Evolutionary conservation across 2,888 invertebrate genomes (phyloP).

Genomic region (Drosophila nigricruria): DNA sequence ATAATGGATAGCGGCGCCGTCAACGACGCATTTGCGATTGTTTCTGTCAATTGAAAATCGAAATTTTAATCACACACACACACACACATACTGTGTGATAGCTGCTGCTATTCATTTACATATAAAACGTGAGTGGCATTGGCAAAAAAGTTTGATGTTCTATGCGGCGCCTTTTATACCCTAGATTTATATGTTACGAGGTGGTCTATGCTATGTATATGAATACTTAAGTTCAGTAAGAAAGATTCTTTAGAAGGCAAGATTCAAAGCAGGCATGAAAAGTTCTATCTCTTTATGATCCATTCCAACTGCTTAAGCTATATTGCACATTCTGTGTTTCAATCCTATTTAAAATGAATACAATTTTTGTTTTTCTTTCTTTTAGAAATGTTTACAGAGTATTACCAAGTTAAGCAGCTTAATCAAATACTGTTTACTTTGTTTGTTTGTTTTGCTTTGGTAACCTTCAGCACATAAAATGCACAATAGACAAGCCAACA

Average conservation of each 20-base stretch:
- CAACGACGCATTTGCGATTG: conserved; percentile 25
- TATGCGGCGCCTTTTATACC: conserved; percentile 26
- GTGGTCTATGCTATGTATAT: background rate
- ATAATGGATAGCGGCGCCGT: conserved; percentile 53
- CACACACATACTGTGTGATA: background rate
- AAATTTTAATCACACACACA: conserved; percentile 44
- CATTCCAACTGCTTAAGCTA: background rate
- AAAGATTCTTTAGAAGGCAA: background rate
- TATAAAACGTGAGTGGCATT: conserved; percentile 66
- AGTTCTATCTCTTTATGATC: too few relatives aligned
- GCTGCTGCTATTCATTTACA: conserved; percentile 58
- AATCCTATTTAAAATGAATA: background rate
- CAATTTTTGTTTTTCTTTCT: background rate
- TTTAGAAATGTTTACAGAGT: conserved; percentile 4
- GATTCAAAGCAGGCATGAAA: too few relatives aligned
- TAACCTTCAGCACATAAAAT: conserved; percentile 30
- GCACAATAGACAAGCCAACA: conserved; percentile 17
- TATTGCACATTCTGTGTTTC: background rate
- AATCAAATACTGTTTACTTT: background rate
- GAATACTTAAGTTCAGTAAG: background rate
- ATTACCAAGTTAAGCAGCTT: background rate
- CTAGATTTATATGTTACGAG: background rate
- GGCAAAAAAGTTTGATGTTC: conserved; percentile 11
- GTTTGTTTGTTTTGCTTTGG: conserved; percentile 20
- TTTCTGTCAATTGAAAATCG: conserved; percentile 59